Conservation (phyloP, 2,797 vertebrate species). For the Clarias pachynema region DNA sequence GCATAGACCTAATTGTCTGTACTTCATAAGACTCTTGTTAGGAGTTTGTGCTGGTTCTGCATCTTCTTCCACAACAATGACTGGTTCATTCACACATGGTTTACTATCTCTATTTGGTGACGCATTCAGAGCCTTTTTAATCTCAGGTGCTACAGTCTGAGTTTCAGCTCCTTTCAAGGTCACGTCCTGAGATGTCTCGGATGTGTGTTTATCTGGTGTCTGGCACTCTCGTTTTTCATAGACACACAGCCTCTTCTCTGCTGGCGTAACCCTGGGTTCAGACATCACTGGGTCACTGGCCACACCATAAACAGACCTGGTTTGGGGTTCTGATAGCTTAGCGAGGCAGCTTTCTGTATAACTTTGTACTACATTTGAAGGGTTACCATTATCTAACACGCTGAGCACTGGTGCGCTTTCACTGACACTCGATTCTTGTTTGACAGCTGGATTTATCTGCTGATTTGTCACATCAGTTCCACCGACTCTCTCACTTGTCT, state of each 20-base stretch:
- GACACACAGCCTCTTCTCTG: constrained; percentile 59
- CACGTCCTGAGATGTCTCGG: constrained; percentile 46
- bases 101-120: constrained; percentile 43
- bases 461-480: constrained; percentile 49
- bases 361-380: constrained; percentile 36
- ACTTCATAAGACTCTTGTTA: neutral
- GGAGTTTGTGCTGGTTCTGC: neutral
- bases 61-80: neutral
- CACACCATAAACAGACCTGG: constrained; percentile 55
- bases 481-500: constrained; percentile 47
- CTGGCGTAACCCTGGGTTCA: constrained; percentile 55
- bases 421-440: constrained; percentile 49
- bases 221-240: constrained; percentile 57
- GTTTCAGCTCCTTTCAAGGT: constrained; percentile 57
- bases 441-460: constrained; percentile 39
- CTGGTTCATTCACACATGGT: constrained; percentile 20
- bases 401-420: constrained; percentile 57
- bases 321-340: constrained; percentile 52
- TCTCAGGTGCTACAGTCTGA: constrained; percentile 59
- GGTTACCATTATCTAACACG: constrained; percentile 56
- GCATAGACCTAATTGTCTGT: neutral
- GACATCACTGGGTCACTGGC: constrained; percentile 59
- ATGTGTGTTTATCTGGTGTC: constrained; percentile 59
- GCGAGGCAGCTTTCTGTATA: constrained; percentile 53
- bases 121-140: constrained; percentile 11